Evolutionary conservation across 2,888 invertebrate species (phyloP).

Genomic region (Lobophora halterata): DNA sequence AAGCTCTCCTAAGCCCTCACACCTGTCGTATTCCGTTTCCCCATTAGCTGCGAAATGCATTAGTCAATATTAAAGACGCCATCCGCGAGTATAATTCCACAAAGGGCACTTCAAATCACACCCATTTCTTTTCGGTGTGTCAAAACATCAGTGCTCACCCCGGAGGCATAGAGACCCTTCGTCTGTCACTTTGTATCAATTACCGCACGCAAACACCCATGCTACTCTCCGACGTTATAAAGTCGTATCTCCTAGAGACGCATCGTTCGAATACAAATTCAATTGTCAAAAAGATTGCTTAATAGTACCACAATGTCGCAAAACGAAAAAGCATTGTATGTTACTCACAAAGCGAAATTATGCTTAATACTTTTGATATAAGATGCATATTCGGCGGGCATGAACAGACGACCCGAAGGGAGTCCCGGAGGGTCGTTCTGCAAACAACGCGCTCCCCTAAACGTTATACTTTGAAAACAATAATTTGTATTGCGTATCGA

Average conservation of each 20-base stretch:
- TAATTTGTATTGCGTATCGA: slow-evolving; percentile 82
- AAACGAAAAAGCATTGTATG: slow-evolving; percentile 57
- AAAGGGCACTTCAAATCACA: slow-evolving; percentile 81
- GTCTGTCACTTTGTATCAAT: slow-evolving; percentile 80
- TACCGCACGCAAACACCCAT: slow-evolving; percentile 79
- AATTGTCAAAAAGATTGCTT: slow-evolving; percentile 77
- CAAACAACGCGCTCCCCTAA: slow-evolving; percentile 78
- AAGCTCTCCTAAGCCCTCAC: slow-evolving; percentile 56
- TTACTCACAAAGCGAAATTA: slow-evolving; percentile 42
- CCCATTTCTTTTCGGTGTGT: slow-evolving; percentile 77
- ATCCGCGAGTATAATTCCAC: slow-evolving; percentile 78
- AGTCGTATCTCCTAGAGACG: slow-evolving; percentile 64
- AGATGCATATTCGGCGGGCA: slow-evolving; percentile 53
- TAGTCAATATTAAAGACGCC: slow-evolving; percentile 79
- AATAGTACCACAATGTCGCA: slow-evolving; percentile 62
- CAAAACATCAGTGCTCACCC: slow-evolving; percentile 74
- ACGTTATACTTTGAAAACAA: slow-evolving; percentile 82
- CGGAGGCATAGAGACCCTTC: slow-evolving; percentile 70
- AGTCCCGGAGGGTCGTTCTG: slow-evolving; percentile 70
- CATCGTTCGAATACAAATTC: slow-evolving; percentile 70
- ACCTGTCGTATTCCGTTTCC: slow-evolving; percentile 72
- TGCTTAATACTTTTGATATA: slow-evolving; percentile 50
- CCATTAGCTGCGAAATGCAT: slow-evolving; percentile 77
- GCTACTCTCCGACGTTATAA: slow-evolving; percentile 43
- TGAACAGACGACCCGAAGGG: slow-evolving; percentile 37